Conservation (phyloP, 2,888 invertebrate genomes). For the Choristoneura rosaceana region DNA sequence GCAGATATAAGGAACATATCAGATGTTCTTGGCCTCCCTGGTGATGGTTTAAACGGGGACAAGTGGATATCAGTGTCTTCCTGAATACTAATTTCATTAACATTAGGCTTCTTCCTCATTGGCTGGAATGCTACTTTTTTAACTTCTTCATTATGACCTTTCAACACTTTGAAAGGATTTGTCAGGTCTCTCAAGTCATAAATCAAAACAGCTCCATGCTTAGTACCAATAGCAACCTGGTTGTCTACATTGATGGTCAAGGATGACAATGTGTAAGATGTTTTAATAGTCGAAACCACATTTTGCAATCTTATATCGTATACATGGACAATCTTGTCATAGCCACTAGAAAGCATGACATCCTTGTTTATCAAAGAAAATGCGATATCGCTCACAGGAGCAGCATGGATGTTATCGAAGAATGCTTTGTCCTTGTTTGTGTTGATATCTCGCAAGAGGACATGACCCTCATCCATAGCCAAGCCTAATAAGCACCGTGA, state of each 20-base stretch:
- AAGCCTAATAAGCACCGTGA: constrained; percentile 74
- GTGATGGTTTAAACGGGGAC: constrained; percentile 62
- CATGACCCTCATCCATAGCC: constrained; percentile 82
- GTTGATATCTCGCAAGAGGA: constrained; percentile 74
- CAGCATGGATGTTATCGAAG: constrained; percentile 83
- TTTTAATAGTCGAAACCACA: constrained; percentile 74
- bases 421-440: constrained; percentile 78
- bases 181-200: constrained; percentile 85
- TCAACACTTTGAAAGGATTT: constrained; percentile 74
- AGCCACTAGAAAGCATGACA: constrained; percentile 83
- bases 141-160: constrained; percentile 81
- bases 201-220: constrained; percentile 81
- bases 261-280: constrained; percentile 72
- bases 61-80: constrained; percentile 67
- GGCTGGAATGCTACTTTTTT: constrained; percentile 80
- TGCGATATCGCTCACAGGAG: constrained; percentile 84
- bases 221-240: constrained; percentile 83
- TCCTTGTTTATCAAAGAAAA: constrained; percentile 85
- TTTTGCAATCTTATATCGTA: constrained; percentile 83
- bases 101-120: constrained; percentile 60
- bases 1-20: constrained; percentile 75
- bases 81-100: constrained; percentile 73
- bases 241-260: constrained; percentile 76
- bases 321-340: constrained; percentile 84
- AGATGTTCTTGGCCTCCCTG: constrained; percentile 64